Conservation (phyloP, 2,797 vertebrate genomes). For the Crenuchus spilurus region DNA sequence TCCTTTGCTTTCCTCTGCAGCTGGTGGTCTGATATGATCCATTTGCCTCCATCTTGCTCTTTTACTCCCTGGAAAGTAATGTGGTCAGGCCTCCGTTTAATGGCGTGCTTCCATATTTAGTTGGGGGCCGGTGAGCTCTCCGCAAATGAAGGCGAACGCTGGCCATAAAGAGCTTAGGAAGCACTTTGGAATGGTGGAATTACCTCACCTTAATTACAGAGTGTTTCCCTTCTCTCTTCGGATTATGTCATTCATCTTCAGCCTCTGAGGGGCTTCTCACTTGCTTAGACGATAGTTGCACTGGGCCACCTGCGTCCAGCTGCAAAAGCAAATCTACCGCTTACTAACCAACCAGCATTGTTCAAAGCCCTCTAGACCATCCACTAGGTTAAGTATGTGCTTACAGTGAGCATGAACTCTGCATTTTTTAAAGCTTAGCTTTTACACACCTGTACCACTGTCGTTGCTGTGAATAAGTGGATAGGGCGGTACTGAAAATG, state of each 20-base stretch:
- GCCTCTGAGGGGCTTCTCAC: slow-evolving; percentile 48
- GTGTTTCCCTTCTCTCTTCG: slow-evolving; percentile 32
- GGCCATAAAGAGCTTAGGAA: slow-evolving; percentile 48
- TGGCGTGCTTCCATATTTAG: slow-evolving; percentile 39
- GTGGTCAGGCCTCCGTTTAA: slow-evolving; percentile 47
- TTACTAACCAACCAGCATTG: slow-evolving; percentile 1
- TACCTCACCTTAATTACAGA: slow-evolving; percentile 29
- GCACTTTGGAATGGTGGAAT: slow-evolving; percentile 40
- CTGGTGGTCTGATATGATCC: slow-evolving; percentile 28
- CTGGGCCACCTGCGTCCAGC: slow-evolving; percentile 56
- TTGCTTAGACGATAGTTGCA: slow-evolving; percentile 40
- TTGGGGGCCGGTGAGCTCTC: slow-evolving; percentile 15
- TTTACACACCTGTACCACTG: no score
- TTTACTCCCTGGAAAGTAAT: slow-evolving; percentile 41
- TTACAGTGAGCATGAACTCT: neutral
- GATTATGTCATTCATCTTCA: slow-evolving; percentile 53
- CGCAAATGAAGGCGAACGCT: slow-evolving; percentile 37
- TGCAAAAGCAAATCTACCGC: slow-evolving; percentile 58
- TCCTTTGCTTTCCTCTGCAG: slow-evolving; percentile 26
- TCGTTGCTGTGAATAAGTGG: no score
- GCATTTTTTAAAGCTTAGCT: no score
- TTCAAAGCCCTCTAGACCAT: neutral
- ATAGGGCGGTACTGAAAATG: no score
- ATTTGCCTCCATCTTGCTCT: slow-evolving; percentile 37
- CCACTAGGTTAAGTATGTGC: neutral